Base-by-base conservation (phyloP, 2,113 vertebrate species). In the Hemiscyllium ocellatum region DNA sequence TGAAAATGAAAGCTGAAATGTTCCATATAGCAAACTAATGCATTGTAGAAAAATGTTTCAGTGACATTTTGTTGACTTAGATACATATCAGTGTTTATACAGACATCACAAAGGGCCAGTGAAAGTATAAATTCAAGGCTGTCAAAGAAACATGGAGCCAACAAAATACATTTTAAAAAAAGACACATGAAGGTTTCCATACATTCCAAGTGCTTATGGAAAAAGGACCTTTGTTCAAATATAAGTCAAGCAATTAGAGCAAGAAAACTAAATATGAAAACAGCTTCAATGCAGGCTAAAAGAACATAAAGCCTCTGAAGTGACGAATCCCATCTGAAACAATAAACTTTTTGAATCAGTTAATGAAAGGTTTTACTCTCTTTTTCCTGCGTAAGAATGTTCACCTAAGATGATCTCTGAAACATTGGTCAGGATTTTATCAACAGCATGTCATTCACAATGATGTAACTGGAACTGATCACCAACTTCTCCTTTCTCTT, bases 91-190 rank as follows among this genome's bases (percentile, higher is more conserved):
- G 20, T 94, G n/a, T 94, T 69, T 94, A 70, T 94, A 94, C 37
- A 26, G 8, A 47, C 66, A 70, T 94, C 90, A 37, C 91, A 69
- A 37, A 69, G 8, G 65, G 24, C n/a, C 66, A 6, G 37, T 42
- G 47, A 50, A 24, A 94, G 69, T 94, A 94, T 24, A 94, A 68
- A 70, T 94, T 22, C n/a, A 94, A 8, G 47, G 17, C n/a, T 26
- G 68, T 94, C 91, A 94, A 90, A 90, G 50, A 90, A 90, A 90
- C 29, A 33, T 94, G 65, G 91, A 42, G 65, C 37, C 65, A 94
- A 42, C 20, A 70, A 47, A 70, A 94, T 42, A 24, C 47, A 70
- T 61, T 90, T 70, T 94, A 24, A 47, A 68, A 94, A 69, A 24
- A 22, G 66, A 10, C 37, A 90, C 26, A 22, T 17, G 24, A 90